A percentile compares a stretch with the other conserved stretches of the same genome.
These are phyloP conservation scores for Xenus cinereus DNA, from an alignment of 2,113 vertebrate genomes.

Conservation along the genomic window DNA sequence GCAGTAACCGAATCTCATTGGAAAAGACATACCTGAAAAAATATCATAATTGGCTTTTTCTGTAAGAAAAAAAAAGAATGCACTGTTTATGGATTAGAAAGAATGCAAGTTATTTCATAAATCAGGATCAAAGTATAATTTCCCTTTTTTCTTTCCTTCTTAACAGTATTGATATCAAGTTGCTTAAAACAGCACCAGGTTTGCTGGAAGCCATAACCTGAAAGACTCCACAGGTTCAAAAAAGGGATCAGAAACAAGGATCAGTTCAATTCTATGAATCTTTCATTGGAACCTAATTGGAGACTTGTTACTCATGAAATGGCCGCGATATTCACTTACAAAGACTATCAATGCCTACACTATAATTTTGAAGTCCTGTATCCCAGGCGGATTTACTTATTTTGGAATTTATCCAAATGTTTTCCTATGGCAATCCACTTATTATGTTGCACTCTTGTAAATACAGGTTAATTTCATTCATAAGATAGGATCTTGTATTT, in stretches of 20 bases:
- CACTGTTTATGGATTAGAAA: background rate
- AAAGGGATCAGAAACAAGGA: background rate
- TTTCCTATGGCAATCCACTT: background rate
- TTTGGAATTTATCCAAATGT: background rate
- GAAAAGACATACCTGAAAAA: background rate
- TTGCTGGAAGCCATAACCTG: background rate
- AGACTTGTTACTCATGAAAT: background rate
- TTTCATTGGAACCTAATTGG: background rate
- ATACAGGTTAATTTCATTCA: background rate
- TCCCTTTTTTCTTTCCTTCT: background rate
- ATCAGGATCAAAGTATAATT: background rate
- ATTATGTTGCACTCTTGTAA: background rate
- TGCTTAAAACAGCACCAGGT: background rate
- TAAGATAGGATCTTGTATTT: background rate
- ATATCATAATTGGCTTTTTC: background rate
- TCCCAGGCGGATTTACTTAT: background rate
- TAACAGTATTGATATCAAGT: background rate
- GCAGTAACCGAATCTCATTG: constrained; percentile 32
- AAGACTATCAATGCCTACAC: background rate
- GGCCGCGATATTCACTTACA: background rate
- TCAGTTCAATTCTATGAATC: background rate
- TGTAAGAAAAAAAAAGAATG: background rate
- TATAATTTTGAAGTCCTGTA: background rate
- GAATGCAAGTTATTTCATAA: background rate
- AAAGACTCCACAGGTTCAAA: background rate